Evolutionary conservation across 2,888 invertebrate species (phyloP).

Genomic region (Dryocosmus kuriphilus): DNA sequence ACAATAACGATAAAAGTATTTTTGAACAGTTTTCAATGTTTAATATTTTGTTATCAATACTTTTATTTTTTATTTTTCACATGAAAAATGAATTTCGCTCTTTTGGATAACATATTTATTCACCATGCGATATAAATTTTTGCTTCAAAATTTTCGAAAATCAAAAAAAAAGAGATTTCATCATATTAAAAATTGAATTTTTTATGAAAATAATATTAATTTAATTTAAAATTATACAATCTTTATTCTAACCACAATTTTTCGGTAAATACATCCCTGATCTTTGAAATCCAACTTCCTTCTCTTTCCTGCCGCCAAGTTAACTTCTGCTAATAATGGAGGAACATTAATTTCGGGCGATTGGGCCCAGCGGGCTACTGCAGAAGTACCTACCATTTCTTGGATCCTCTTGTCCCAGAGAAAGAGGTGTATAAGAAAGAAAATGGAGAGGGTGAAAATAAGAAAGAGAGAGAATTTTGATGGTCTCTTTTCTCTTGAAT

Average conservation of each 20-base stretch:
- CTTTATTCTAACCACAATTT: background rate
- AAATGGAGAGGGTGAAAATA: conserved; percentile 7
- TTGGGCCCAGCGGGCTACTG: conserved; percentile 72
- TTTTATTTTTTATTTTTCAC: too few relatives aligned
- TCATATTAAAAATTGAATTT: too few relatives aligned
- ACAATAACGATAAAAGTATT: too few relatives aligned
- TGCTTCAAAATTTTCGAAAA: too few relatives aligned
- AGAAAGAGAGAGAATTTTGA: conserved; percentile 39
- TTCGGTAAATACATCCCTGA: conserved; percentile 13
- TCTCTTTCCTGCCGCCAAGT: conserved; percentile 39
- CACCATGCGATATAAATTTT: too few relatives aligned
- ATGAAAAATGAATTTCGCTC: too few relatives aligned
- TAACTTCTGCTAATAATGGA: conserved; percentile 75
- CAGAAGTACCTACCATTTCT: conserved; percentile 33
- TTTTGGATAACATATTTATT: too few relatives aligned
- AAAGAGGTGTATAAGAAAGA: conserved; percentile 39
- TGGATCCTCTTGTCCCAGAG: background rate
- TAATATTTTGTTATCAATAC: too few relatives aligned
- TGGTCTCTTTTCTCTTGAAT: conserved; percentile 39
- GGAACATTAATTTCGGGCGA: conserved; percentile 74
- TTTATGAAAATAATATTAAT: background rate
- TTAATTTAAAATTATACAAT: background rate
- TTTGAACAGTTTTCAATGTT: too few relatives aligned
- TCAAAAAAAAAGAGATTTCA: too few relatives aligned
- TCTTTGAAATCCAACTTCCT: conserved; percentile 22